phyloP scores from a whole-genome alignment of 37 sponge, comb jelly and placozoan genomes.

The Halisarca cf. caerulea region DNA sequence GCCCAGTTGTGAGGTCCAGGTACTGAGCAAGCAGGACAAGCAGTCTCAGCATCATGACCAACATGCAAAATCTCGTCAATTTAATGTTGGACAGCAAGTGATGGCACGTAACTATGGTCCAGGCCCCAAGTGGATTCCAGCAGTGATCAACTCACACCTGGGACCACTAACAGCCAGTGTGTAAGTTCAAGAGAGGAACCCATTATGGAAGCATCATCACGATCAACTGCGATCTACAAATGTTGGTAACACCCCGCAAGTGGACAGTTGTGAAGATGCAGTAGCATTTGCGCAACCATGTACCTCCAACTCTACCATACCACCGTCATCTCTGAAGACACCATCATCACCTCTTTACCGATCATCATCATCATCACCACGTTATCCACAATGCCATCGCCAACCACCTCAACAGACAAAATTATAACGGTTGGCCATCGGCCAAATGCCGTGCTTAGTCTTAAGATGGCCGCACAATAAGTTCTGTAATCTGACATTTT shows the following conservation, averaged over 20 bases:
- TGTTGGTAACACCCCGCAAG: not conserved
- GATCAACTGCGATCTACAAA: not conserved
- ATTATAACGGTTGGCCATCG: no score
- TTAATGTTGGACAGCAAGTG: constrained; percentile 12
- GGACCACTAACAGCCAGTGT: not conserved
- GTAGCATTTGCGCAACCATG: not conserved
- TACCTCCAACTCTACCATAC: not conserved
- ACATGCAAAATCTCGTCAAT: not conserved
- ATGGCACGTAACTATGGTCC: constrained; percentile 1
- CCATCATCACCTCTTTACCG: no score
- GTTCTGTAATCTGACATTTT: no score
- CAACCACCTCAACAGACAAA: not conserved
- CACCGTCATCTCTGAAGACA: not conserved
- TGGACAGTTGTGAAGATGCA: not conserved
- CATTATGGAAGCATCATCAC: not conserved
- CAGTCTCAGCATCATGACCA: not conserved
- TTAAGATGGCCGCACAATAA: no score
- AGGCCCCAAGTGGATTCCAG: not conserved
- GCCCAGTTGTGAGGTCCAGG: constrained; percentile 11
- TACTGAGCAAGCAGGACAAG: not conserved
- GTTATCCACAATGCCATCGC: not conserved
- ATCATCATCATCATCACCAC: not conserved
- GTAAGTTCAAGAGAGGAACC: not conserved
- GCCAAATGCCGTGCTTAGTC: no score
- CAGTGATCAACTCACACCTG: not conserved